These are phyloP conservation scores for Balaenoptera acutorostrata DNA, from an alignment of 2,113 vertebrate genomes.

Conservation along the genomic window DNA sequence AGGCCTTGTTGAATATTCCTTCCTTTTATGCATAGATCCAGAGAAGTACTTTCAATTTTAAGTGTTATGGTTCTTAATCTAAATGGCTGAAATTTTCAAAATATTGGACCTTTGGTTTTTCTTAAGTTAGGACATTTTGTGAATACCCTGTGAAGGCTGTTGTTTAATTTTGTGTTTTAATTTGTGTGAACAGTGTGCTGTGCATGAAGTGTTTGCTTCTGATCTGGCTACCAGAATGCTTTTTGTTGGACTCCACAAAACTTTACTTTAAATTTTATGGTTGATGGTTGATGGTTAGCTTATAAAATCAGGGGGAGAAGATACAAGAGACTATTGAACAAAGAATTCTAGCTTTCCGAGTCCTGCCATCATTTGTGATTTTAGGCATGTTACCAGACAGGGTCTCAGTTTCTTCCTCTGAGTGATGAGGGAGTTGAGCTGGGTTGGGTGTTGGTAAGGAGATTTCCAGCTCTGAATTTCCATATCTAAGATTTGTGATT, in stretches of 20 bases:
- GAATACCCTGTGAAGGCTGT: not conserved
- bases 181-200: not conserved
- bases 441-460: not conserved
- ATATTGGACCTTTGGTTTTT: not conserved
- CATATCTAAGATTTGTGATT: not conserved
- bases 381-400: not conserved
- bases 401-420: slow-evolving; percentile 38
- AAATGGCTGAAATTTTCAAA: not conserved
- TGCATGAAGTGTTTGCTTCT: slow-evolving; percentile 34
- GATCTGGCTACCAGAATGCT: not conserved
- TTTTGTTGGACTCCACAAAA: slow-evolving; percentile 45
- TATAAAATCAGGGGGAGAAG: not conserved
- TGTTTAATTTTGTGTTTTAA: slow-evolving; percentile 33
- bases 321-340: not conserved
- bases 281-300: slow-evolving; percentile 6
- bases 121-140: slow-evolving; percentile 1
- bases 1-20: slow-evolving; percentile 54
- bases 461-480: slow-evolving; percentile 42
- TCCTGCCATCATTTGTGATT: not conserved
- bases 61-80: not conserved
- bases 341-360: not conserved
- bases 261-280: slow-evolving; percentile 14
- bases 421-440: slow-evolving; percentile 9
- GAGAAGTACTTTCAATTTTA: slow-evolving; percentile 9
- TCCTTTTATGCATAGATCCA: not conserved